These are phyloP conservation scores for Bombus pascuorum DNA, from an alignment of 1,140 invertebrate genomes.

Conservation along the genomic window DNA sequence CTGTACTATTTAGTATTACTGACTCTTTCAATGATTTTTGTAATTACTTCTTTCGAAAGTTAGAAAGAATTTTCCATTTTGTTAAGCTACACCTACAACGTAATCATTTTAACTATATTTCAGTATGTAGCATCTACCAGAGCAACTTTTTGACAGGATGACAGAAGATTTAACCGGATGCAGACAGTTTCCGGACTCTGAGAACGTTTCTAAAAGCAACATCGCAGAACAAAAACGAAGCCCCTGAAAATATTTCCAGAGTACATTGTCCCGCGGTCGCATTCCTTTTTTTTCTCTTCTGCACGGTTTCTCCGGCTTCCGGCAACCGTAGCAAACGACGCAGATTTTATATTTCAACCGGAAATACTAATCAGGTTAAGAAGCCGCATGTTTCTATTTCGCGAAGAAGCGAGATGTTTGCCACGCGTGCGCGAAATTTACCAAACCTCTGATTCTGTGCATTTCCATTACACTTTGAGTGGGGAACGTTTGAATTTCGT, in stretches of 20 bases:
- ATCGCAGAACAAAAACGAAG: slow-evolving; percentile 44
- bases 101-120: not conserved
- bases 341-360: slow-evolving; percentile 60
- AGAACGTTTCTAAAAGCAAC: slow-evolving; percentile 35
- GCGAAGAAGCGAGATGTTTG: not conserved
- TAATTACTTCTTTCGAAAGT: not conserved
- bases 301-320: slow-evolving; percentile 59
- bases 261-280: not conserved
- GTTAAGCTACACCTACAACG: not conserved
- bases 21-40: too few species aligned
- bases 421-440: not conserved
- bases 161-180: not conserved
- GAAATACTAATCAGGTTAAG: slow-evolving; percentile 61
- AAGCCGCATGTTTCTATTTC: slow-evolving; percentile 38
- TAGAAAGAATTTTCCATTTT: not conserved
- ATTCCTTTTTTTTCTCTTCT: not conserved
- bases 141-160: not conserved
- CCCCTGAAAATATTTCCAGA: slow-evolving; percentile 33
- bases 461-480: slow-evolving; percentile 28
- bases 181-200: slow-evolving; percentile 10
- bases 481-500: not conserved
- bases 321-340: slow-evolving; percentile 23
- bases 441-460: slow-evolving; percentile 17
- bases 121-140: not conserved
- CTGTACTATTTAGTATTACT: too few species aligned